Evolutionary conservation across 2,113 vertebrate genomes (phyloP), one percentile per base, ranked within the genome.

Genomic region (Acrocephalus arundinaceus): DNA sequence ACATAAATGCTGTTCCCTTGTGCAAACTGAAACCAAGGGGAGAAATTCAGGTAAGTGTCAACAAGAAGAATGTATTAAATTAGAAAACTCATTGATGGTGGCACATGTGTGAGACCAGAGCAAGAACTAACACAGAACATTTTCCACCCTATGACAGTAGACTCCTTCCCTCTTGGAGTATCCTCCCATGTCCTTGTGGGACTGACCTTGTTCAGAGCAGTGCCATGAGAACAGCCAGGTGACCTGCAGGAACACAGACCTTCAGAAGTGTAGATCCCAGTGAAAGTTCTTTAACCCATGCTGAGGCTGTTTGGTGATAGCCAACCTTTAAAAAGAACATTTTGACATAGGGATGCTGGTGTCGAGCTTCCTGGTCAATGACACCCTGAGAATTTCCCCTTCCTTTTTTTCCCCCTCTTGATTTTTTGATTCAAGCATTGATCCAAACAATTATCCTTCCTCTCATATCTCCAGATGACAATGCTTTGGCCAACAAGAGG

Each of bases 41-140:
- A 85, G 51, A 91, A 74, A 94, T 78, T 66, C 55, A 49, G 28
- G 15, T 6, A 57, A 73, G 39, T 7, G 9, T 51, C 33, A 81
- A 54, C 31, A 67, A 45, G 57, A 89, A 68, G 11, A 49, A 73
- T 1, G 0, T 15, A 33, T 15, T 43, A 37, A 72, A 70, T 63
- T 1, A 2, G 77, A 84, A 63, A 71, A 46, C 6, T 55, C 33
- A 25, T 24, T 13, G 5, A 1, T 13, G 74, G 59, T 3, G 7
- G 55, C 63, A 80, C 12, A 5, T 2, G 21, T 51, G 10, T 0
- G 6, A 89, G 11, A 84, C 4, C 48, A 77, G 46, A 0, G 1
- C 43, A 59, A 39, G 65, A 85, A 12, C 33, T 52, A 62, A 54
- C 81, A 49, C 1, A 54, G 17, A 70, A 76, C 39, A 14, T 68